Base-by-base conservation (phyloP, 2,888 invertebrate genomes). In the Sinhomidia bicolor region DNA sequence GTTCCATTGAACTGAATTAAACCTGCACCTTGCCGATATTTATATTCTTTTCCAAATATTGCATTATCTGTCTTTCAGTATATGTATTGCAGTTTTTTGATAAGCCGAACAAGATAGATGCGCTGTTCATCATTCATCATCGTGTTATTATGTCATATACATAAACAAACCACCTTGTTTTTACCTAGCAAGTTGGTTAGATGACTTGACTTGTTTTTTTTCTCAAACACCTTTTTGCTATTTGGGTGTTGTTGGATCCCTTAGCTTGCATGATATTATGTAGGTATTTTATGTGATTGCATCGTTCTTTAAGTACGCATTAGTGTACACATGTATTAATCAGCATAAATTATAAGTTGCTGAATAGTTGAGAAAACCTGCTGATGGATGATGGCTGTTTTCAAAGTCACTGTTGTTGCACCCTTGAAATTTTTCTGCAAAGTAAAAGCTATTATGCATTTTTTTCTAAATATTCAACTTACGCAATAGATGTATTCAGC, bases 321-420 rank as follows among this genome's bases (percentile, higher is more conserved):
- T 44, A 20, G 2, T 44, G 74, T 47, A 74, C 14, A 47, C 14
- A 74, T 60, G 20, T 47, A 74, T 74, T 74, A 74, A 74, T 74
- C 74, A 74, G 32, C 44, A 47, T 74, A 74, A 47, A 74, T 44
- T 74, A 74, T 26, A 62, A 81, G 60, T 81, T 44, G 62, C 44
- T 62, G 29, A 65, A 81, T 29, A 29, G 29, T 47, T 47, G 9
- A 62, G 32, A 84, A 65, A 78, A 79, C 85, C 80, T 80, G 79
- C 36, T 80, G 68, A 71, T 41, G 57, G 68, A 78, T 23, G 74
- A 57, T 41, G 17, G 36, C 29, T 26, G 68, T 79, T 86, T 80
- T 86, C 86, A 86, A 86, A 85, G 85, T 85, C 86, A 86, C 51
- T 84, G 85, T 62, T 47, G 32, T 74, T 60, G 71, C 47, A 76